These are phyloP conservation scores for Rotaria macrura DNA, from an alignment of 2,888 invertebrate species.

Conservation along the genomic window DNA sequence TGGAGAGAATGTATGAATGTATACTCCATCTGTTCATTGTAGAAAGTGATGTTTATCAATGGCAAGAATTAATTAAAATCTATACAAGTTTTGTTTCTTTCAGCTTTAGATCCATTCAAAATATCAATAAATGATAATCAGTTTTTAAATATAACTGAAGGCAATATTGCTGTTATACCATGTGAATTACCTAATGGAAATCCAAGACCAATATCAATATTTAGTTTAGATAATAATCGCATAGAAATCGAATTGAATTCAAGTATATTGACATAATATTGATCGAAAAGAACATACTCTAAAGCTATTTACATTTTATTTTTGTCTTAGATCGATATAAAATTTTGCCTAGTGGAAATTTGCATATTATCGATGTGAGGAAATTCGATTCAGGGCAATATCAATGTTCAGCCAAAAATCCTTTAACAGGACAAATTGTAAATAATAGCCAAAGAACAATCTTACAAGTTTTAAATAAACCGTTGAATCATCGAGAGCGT, in stretches of 20 bases:
- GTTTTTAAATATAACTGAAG: constrained; percentile 27
- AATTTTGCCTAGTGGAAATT: constrained; percentile 35
- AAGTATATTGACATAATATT: not conserved
- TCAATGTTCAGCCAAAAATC: constrained; percentile 34
- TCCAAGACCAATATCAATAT: constrained; percentile 33
- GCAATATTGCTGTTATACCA: constrained; percentile 34
- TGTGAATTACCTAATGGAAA: constrained; percentile 32
- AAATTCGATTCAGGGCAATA: constrained; percentile 35
- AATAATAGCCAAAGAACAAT: not conserved
- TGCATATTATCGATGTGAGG: constrained; percentile 35
- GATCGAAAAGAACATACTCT: not conserved
- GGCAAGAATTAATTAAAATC: not conserved
- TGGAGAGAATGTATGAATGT: not conserved
- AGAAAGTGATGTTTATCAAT: not conserved
- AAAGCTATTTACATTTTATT: not conserved
- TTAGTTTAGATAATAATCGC: constrained; percentile 22
- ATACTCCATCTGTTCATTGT: not conserved
- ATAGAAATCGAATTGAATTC: not conserved
- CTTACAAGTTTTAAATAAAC: constrained; percentile 28
- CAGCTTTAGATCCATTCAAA: constrained; percentile 23
- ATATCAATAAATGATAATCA: not conserved
- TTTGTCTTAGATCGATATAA: constrained; percentile 32
- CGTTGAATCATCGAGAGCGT: constrained; percentile 10
- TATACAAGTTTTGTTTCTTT: not conserved
- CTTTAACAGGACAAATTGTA: constrained; percentile 21